Conservation (phyloP, 1,140 invertebrate species). For the Temnothorax nylanderi region DNA sequence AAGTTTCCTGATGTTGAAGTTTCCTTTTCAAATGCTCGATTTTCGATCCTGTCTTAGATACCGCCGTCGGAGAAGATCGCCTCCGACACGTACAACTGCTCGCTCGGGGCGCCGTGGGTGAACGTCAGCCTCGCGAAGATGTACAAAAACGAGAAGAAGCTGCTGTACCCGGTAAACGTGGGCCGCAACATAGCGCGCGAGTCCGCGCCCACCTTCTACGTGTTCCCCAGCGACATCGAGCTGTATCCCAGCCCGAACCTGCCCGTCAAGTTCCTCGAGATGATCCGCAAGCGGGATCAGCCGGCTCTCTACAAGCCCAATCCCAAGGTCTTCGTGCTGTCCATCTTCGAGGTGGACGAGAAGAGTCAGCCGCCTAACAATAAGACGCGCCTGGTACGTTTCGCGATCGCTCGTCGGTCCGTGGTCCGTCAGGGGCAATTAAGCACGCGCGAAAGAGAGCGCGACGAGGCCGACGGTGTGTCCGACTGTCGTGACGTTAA, state of each 20-base stretch:
- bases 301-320: conserved; percentile 88
- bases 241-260: conserved; percentile 94
- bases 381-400: conserved; percentile 89
- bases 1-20: not conserved
- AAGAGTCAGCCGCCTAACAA: conserved; percentile 90
- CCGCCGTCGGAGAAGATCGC: conserved; percentile 88
- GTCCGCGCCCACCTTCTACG: conserved; percentile 92
- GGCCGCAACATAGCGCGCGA: conserved; percentile 94
- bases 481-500: conserved; percentile 56
- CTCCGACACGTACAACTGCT: conserved; percentile 89
- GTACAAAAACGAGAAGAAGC: conserved; percentile 92
- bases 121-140: conserved; percentile 88
- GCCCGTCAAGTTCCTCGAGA: conserved; percentile 91
- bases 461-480: conserved; percentile 16
- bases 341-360: conserved; percentile 93
- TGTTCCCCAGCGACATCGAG: conserved; percentile 95
- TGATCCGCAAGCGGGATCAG: conserved; percentile 90
- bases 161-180: conserved; percentile 95
- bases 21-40: not conserved
- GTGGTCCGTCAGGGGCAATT: conserved; percentile 23
- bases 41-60: conserved; percentile 84
- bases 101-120: conserved; percentile 89
- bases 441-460: conserved; percentile 50
- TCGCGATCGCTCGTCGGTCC: too few relatives aligned
- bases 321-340: conserved; percentile 92